These are phyloP conservation scores for Orius insidiosus DNA, from an alignment of 1,140 invertebrate species.

Conservation along the genomic window DNA sequence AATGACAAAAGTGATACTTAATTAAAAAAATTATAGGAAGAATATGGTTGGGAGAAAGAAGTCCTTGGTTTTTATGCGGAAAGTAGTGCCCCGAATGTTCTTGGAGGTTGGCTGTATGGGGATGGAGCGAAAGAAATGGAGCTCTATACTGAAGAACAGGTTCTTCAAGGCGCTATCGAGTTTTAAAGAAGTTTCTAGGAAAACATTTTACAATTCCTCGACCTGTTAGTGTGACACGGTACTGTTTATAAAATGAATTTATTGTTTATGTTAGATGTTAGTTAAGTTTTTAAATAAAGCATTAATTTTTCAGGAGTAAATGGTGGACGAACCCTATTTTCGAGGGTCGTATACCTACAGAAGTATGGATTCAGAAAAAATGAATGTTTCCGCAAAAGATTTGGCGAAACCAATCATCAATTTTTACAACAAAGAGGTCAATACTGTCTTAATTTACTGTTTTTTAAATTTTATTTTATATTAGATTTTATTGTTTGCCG, in stretches of 20 bases:
- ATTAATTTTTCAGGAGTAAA: slow-evolving; percentile 32
- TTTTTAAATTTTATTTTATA: not conserved
- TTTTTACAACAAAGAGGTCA: slow-evolving; percentile 28
- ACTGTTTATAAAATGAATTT: not conserved
- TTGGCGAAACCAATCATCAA: slow-evolving; percentile 37
- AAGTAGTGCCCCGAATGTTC: slow-evolving; percentile 41
- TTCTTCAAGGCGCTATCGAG: slow-evolving; percentile 29
- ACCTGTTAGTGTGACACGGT: slow-evolving; percentile 18
- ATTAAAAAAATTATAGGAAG: slow-evolving; percentile 6
- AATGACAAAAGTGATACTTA: too few species aligned
- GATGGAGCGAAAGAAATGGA: slow-evolving; percentile 34
- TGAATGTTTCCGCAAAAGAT: slow-evolving; percentile 25
- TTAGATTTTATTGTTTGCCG: slow-evolving; percentile 44
- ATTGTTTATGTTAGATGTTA: too few species aligned
- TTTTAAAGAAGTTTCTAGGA: slow-evolving; percentile 29
- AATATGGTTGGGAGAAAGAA: slow-evolving; percentile 34
- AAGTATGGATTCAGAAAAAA: slow-evolving; percentile 35
- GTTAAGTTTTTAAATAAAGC: too few species aligned
- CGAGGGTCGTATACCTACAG: slow-evolving; percentile 52
- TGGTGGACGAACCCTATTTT: slow-evolving; percentile 50
- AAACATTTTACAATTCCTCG: slow-evolving; percentile 19
- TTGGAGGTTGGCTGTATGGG: slow-evolving; percentile 45
- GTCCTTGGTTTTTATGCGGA: slow-evolving; percentile 48
- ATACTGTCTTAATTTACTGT: not conserved
- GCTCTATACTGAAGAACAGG: slow-evolving; percentile 28